phyloP scores from a whole-genome alignment of 2,797 vertebrate genomes.

The Helarctos malayanus region DNA sequence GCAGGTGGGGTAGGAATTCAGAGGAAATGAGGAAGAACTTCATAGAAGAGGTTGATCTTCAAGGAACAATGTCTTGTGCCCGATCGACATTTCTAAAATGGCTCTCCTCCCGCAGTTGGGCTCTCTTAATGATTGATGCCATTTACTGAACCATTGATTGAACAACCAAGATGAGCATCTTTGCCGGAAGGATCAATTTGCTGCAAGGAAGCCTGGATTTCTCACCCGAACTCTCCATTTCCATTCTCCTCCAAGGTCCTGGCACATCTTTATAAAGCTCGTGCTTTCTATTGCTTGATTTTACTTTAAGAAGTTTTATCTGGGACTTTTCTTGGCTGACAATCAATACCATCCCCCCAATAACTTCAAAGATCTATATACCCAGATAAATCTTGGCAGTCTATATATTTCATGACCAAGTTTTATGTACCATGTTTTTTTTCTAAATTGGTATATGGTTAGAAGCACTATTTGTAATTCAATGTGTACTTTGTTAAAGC shows the following conservation, averaged over 20 bases:
- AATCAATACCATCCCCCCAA: conserved; percentile 30
- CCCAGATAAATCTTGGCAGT: background rate
- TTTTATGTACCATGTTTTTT: background rate
- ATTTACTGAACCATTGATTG: conserved; percentile 33
- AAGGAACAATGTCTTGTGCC: conserved; percentile 20
- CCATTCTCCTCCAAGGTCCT: conserved; percentile 38
- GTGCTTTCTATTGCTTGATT: conserved; percentile 45
- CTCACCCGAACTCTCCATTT: background rate
- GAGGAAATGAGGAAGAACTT: background rate
- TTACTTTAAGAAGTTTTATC: conserved; percentile 20
- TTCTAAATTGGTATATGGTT: background rate
- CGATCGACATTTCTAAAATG: conserved; percentile 20
- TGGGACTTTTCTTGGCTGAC: background rate
- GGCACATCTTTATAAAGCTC: background rate
- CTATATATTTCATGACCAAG: conserved; percentile 36
- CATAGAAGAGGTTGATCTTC: background rate
- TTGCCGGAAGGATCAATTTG: conserved; percentile 33
- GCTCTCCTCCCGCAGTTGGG: background rate
- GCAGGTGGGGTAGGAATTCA: conserved; percentile 30
- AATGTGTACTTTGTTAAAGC: conserved; percentile 51
- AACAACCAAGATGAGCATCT: conserved; percentile 21
- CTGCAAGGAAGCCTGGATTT: background rate
- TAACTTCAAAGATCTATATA: conserved; percentile 43
- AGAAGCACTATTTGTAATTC: conserved; percentile 44
- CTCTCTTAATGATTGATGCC: background rate